Percentiles rank a stretch among this genome's conserved stretches.
Evolutionary conservation across 2,888 invertebrate species (phyloP).

Genomic region (Amphipoea oculea): DNA sequence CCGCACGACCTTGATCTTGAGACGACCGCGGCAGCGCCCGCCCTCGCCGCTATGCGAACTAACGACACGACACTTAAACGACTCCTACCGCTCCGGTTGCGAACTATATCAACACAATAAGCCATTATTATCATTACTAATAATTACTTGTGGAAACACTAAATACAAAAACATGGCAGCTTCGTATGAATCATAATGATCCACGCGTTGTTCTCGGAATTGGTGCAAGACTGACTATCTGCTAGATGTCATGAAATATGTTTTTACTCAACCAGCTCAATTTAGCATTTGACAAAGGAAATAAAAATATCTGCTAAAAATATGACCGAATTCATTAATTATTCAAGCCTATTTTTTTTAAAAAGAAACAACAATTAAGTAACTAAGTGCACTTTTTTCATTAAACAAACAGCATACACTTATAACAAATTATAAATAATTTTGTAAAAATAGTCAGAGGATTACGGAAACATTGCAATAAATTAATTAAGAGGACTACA

Average conservation of each 20-base stretch:
- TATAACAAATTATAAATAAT: not conserved
- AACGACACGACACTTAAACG: slow-evolving; percentile 71
- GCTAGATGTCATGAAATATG: slow-evolving; percentile 20
- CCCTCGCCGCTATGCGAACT: slow-evolving; percentile 73
- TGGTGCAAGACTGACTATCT: slow-evolving; percentile 24
- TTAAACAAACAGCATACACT: not conserved
- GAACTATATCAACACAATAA: slow-evolving; percentile 66
- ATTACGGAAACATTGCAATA: not conserved
- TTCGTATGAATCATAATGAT: slow-evolving; percentile 44
- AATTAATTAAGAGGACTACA: not conserved
- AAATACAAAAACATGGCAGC: slow-evolving; percentile 29
- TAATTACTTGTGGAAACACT: slow-evolving; percentile 50
- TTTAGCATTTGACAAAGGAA: slow-evolving; percentile 16
- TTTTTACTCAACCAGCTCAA: slow-evolving; percentile 30
- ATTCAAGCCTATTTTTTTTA: not conserved
- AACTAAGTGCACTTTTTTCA: not conserved
- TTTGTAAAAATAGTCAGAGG: slow-evolving; percentile 4
- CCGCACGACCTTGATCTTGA: slow-evolving; percentile 90
- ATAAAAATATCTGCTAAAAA: not conserved
- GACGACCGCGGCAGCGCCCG: slow-evolving; percentile 86
- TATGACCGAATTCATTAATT: not conserved
- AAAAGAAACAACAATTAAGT: not conserved
- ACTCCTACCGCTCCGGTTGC: slow-evolving; percentile 80
- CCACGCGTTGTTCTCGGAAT: slow-evolving; percentile 47
- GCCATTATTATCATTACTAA: slow-evolving; percentile 55